Evolutionary conservation across 2,797 vertebrate species (phyloP).

Genomic region (Dicrostonyx torquatus): DNA sequence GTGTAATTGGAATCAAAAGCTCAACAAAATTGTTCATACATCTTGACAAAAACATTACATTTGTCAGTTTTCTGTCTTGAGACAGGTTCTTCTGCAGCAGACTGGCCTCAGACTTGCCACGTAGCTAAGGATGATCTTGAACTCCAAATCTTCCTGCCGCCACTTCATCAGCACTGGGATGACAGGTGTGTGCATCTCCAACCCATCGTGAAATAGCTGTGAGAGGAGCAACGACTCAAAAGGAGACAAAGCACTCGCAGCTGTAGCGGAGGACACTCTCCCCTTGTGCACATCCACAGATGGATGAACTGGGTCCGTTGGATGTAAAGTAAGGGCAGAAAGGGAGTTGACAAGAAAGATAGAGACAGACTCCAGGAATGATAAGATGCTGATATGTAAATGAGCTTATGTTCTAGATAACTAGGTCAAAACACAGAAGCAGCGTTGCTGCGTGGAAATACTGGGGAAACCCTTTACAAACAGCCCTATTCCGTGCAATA

Average conservation of each 20-base stretch:
- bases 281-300: background rate
- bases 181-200: background rate
- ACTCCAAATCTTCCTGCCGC: background rate
- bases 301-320: background rate
- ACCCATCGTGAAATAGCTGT: background rate
- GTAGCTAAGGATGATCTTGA: background rate
- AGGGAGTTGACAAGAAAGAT: background rate
- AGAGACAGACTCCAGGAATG: background rate
- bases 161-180: background rate
- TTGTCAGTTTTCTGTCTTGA: background rate
- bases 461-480: background rate
- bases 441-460: background rate
- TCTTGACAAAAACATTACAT: background rate
- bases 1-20: background rate
- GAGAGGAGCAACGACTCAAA: background rate
- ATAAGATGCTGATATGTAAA: background rate
- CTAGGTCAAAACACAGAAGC: background rate
- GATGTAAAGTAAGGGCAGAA: background rate
- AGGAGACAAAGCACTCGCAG: background rate
- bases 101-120: background rate
- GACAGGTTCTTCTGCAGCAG: background rate
- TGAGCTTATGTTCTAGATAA: background rate
- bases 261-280: background rate
- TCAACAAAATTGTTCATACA: background rate
- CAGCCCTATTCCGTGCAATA: background rate